phyloP scores from a whole-genome alignment of 2,888 invertebrate genomes.

The Sphecodes monilicornis region DNA sequence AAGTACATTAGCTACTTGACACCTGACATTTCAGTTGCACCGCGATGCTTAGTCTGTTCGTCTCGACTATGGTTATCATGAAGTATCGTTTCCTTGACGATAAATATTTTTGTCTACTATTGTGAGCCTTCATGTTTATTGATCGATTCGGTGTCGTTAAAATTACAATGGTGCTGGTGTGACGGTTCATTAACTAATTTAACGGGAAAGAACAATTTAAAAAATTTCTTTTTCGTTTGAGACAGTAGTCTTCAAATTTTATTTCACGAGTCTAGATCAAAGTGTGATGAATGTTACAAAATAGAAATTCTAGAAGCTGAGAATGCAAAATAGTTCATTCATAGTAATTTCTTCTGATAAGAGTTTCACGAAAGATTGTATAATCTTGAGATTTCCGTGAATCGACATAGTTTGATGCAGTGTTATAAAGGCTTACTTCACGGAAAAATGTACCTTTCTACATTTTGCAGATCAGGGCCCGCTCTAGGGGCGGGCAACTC shows the following conservation, averaged over 20 bases:
- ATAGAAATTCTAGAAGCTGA: too few relatives aligned
- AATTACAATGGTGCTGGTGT: not conserved
- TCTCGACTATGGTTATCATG: not conserved
- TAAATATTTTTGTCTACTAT: not conserved
- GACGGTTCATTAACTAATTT: not conserved
- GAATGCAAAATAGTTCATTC: too few relatives aligned
- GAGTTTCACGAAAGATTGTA: too few relatives aligned
- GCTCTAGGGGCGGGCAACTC: too few relatives aligned
- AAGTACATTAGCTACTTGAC: slow-evolving; percentile 55
- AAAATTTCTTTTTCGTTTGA: too few relatives aligned
- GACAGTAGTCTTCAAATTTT: too few relatives aligned
- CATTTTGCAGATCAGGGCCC: not conserved
- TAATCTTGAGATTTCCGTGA: not conserved
- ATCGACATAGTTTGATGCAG: not conserved
- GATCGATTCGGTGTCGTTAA: not conserved
- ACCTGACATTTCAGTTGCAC: slow-evolving; percentile 32
- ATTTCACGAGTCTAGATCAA: not conserved
- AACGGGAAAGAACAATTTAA: not conserved
- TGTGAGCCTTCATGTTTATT: not conserved
- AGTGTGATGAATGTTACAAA: too few relatives aligned
- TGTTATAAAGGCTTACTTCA: not conserved
- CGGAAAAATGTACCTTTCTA: not conserved
- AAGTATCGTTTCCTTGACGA: not conserved
- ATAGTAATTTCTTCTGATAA: too few relatives aligned
- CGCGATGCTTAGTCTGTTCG: not conserved